phyloP scores from a whole-genome alignment of 1,140 invertebrate genomes.

The Leptinotarsa lineolata region DNA sequence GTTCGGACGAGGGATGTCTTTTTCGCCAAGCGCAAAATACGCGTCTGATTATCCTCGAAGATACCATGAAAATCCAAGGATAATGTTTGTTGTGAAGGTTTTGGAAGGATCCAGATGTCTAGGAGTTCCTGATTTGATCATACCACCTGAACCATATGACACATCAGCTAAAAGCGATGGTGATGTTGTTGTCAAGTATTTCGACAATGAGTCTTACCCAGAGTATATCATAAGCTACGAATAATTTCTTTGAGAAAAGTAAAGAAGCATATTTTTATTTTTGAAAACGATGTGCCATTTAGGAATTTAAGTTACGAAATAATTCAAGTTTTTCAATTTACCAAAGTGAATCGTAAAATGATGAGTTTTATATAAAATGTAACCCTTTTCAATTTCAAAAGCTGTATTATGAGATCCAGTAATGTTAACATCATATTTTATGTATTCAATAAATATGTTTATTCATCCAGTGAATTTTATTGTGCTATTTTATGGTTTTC shows the following conservation, averaged over 20 bases:
- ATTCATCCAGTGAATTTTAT: too few species aligned
- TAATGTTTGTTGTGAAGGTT: slow-evolving; percentile 16
- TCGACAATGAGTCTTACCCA: slow-evolving; percentile 1
- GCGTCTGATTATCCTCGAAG: neutral
- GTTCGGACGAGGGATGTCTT: slow-evolving; percentile 10
- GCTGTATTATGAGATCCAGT: too few species aligned
- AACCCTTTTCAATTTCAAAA: too few species aligned
- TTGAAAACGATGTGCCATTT: too few species aligned
- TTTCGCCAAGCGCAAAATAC: slow-evolving; percentile 3
- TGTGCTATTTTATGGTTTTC: too few species aligned
- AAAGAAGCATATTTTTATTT: too few species aligned
- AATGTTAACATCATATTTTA: too few species aligned
- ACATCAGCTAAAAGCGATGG: slow-evolving; percentile 3
- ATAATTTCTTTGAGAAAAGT: neutral
- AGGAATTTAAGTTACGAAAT: too few species aligned
- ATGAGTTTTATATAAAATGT: too few species aligned
- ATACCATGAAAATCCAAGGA: neutral
- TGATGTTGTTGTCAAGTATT: slow-evolving; percentile 11
- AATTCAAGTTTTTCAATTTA: too few species aligned
- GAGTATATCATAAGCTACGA: slow-evolving; percentile 14
- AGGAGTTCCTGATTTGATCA: neutral
- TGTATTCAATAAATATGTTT: too few species aligned
- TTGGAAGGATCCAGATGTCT: neutral
- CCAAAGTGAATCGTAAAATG: too few species aligned
- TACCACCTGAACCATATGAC: neutral